phyloP scores from a whole-genome alignment of 2,113 vertebrate genomes.

The Brachyhypopomus occidentalis region DNA sequence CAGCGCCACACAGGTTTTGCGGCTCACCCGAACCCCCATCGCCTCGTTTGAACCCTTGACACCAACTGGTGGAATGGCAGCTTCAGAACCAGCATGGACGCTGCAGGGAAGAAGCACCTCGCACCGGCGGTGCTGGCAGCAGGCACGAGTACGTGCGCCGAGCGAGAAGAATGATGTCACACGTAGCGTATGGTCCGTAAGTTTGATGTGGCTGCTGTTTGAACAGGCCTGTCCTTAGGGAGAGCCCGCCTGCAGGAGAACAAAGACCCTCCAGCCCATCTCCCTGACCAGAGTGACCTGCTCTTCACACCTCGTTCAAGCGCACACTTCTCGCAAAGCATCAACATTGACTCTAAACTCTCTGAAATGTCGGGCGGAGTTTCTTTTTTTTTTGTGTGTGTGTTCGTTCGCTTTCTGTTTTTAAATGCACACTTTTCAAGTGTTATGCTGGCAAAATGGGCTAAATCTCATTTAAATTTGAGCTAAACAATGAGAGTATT shows the following conservation, averaged over 20 bases:
- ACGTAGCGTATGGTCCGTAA: background rate
- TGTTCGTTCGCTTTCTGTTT: too few species aligned
- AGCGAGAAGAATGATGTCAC: too few species aligned
- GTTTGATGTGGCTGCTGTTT: slow-evolving; percentile 16
- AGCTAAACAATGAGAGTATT: background rate
- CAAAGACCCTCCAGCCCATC: background rate
- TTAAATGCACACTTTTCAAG: background rate
- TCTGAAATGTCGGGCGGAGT: background rate
- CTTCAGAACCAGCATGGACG: background rate
- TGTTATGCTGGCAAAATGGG: background rate
- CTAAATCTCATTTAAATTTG: background rate
- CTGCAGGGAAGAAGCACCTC: background rate
- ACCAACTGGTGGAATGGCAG: too few species aligned
- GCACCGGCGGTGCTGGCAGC: too few species aligned
- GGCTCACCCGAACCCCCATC: background rate
- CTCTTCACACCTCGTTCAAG: background rate
- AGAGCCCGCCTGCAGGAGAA: background rate
- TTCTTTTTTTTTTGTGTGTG: too few species aligned
- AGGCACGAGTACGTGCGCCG: too few species aligned
- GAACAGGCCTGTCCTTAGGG: background rate
- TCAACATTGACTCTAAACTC: slow-evolving; percentile 2
- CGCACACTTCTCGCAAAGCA: background rate
- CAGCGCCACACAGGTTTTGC: background rate
- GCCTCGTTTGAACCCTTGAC: background rate
- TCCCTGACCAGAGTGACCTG: background rate